Base-by-base conservation (phyloP, 1,140 invertebrate species). In the Octopus bimaculoides region DNA sequence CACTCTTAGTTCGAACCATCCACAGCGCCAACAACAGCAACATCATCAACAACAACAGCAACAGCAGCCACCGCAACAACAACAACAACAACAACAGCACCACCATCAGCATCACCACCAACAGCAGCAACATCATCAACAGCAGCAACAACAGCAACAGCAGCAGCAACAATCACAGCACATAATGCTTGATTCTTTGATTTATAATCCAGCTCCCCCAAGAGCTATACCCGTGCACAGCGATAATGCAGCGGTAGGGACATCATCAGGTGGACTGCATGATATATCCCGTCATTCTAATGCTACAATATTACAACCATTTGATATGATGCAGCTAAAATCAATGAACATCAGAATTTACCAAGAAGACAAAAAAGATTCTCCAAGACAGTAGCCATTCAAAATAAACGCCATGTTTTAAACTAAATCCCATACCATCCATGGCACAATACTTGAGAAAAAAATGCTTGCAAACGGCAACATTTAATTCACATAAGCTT, bases 21-120 rank as follows among this genome's bases (percentile, higher is more conserved):
- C 26, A 41, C 26, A 41, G 26, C 26, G 26, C 26, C 66, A 71
- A 6, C 66, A 71, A 6, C 56, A 61, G 17, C 9, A 41, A 78
- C 4, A 82, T 79, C 52, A 73, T 54, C 26, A 53, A 54, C 9
- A 41, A 78, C 4, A 82, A 79, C 52, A 73, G 52, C 26, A 53
- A 54, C 52, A 54, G n/a, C 41, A 69, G 4, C 54, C 71, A 52
- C 56, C 20, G 6, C 75, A 73, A 8, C 56, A 69, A 52, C 78
- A 80, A 54, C 71, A 54, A 54, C 66, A 71, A 71, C 14, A 9
- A 71, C 14, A 12, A 71, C 66, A 71, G 17, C 66, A 71, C 14
- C 66, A 71, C 66, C 66, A 71, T n/a, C 66, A 71, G 14, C 66
- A 71, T n/a, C 66, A 71, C 17, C 56, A 61, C 1, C 56, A 61